Evolutionary conservation across 2,113 vertebrate species (phyloP).

Genomic region (Orthonyx spaldingii): DNA sequence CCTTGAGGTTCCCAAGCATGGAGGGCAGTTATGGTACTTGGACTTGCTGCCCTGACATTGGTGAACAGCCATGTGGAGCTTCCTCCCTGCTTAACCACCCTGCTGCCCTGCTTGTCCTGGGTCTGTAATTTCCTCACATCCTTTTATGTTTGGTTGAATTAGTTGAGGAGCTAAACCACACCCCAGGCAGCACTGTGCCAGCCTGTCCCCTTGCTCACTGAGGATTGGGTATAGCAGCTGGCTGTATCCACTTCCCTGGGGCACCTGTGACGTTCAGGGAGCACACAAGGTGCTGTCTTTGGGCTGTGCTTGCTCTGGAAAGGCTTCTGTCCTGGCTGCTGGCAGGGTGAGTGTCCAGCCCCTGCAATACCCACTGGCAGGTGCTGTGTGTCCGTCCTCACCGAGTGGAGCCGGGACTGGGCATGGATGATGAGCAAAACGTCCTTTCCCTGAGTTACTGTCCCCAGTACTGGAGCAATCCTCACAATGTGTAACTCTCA

Average conservation of each 20-base stretch:
- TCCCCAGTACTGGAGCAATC: background rate
- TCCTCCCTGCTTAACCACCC: background rate
- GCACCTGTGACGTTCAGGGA: background rate
- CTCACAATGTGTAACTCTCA: rapidly evolving
- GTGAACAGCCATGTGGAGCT: background rate
- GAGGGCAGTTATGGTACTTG: background rate
- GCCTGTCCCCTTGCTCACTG: background rate
- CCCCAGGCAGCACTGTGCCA: background rate
- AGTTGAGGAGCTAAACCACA: background rate
- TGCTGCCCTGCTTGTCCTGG: background rate
- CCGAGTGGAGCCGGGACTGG: background rate
- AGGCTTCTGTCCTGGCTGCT: background rate
- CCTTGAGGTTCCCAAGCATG: background rate
- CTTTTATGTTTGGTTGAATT: background rate
- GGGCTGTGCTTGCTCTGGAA: background rate
- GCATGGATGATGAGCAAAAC: rapidly evolving
- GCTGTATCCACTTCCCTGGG: background rate
- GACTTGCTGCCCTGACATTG: background rate
- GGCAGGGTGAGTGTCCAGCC: background rate
- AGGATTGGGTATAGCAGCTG: background rate
- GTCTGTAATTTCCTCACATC: background rate
- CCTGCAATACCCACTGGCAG: background rate
- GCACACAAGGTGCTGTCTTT: background rate
- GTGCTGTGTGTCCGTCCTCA: background rate
- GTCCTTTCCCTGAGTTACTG: background rate